These are phyloP conservation scores for Leptobrachium ailaonicum DNA, from an alignment of 2,113 vertebrate genomes.

Conservation along the genomic window DNA sequence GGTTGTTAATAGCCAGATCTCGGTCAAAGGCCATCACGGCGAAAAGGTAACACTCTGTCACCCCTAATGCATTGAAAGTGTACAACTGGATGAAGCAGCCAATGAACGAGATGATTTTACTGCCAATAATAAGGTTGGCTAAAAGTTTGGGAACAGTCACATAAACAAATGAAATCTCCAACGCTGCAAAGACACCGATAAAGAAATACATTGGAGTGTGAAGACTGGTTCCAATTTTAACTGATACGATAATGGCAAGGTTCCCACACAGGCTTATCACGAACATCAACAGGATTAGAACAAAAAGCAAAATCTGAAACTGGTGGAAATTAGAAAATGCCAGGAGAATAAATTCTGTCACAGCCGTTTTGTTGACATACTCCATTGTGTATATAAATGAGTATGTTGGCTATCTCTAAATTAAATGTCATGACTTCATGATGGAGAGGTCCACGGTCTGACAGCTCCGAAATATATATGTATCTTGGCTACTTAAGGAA, in stretches of 20 bases:
- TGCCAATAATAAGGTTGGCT: conserved; percentile 40
- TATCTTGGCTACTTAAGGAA: no score
- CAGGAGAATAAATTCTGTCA: conserved; percentile 1
- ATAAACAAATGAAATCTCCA: conserved; percentile 52
- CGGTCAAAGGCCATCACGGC: conserved; percentile 51
- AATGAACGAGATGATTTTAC: conserved; percentile 44
- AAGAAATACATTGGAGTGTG: conserved; percentile 56
- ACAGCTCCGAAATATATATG: no score
- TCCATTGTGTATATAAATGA: neutral
- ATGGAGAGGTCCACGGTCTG: no score
- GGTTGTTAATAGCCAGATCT: conserved; percentile 48
- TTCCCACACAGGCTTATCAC: neutral
- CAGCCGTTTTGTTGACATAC: neutral
- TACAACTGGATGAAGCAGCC: conserved; percentile 48
- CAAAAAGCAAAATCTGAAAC: conserved; percentile 5
- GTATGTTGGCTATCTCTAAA: no score
- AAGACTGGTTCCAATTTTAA: conserved; percentile 5
- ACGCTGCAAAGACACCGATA: conserved; percentile 50
- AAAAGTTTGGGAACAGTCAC: conserved; percentile 51
- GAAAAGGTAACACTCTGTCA: conserved; percentile 49
- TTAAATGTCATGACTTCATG: no score
- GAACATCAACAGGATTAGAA: neutral
- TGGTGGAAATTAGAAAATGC: conserved; percentile 9
- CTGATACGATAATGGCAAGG: neutral
- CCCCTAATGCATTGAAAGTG: conserved; percentile 46